These are phyloP conservation scores for Thaumatotibia leucotreta DNA, from an alignment of 1,140 invertebrate species.

Conservation along the genomic window DNA sequence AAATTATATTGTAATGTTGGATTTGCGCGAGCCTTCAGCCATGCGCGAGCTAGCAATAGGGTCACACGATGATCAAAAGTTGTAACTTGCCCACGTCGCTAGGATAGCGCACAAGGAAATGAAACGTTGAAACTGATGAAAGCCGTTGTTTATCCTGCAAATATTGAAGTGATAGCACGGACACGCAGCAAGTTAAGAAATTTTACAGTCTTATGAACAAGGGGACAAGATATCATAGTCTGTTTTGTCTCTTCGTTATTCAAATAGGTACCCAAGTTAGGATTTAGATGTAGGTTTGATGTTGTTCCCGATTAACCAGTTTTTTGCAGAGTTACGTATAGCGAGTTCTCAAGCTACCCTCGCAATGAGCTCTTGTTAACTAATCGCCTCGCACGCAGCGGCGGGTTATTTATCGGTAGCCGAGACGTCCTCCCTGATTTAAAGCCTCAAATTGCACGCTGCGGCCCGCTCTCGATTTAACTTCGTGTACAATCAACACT, in stretches of 20 bases:
- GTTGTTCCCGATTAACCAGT: not conserved
- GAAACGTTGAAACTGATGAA: too few relatives aligned
- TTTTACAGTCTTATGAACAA: too few relatives aligned
- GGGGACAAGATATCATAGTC: not conserved
- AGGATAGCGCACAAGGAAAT: too few relatives aligned
- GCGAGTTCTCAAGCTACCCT: not conserved
- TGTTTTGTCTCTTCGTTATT: not conserved
- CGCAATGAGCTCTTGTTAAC: constrained; percentile 43
- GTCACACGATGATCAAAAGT: not conserved
- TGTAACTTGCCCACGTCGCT: too few relatives aligned
- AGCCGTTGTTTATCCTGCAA: too few relatives aligned
- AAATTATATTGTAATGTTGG: too few relatives aligned
- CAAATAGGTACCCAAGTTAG: not conserved
- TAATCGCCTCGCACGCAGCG: constrained; percentile 48
- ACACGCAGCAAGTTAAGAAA: too few relatives aligned
- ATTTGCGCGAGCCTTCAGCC: not conserved
- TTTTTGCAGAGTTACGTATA: not conserved
- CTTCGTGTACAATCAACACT: constrained; percentile 44
- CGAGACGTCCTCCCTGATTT: constrained; percentile 54
- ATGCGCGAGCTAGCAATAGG: not conserved
- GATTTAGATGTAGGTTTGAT: not conserved
- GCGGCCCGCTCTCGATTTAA: constrained; percentile 33
- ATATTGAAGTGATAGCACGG: too few relatives aligned
- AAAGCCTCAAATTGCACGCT: constrained; percentile 65
- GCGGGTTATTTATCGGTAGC: constrained; percentile 71